Conservation (phyloP, 1,140 invertebrate species). For the Brachionus rotundiformis region DNA sequence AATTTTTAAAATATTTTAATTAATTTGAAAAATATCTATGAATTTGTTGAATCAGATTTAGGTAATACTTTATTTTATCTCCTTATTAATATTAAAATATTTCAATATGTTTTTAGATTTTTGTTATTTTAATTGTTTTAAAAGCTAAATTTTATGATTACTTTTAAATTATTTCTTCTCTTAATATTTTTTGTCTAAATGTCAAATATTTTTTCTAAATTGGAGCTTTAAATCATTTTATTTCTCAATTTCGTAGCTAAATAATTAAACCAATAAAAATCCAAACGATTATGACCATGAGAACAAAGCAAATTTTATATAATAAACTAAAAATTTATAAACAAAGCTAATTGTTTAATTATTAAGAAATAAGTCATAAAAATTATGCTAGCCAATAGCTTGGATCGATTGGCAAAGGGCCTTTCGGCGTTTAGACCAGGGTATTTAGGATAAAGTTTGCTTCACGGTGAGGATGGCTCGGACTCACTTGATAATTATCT, state of each 20-base stretch:
- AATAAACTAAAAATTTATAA: not conserved
- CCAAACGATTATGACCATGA: not conserved
- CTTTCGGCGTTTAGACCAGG: not conserved
- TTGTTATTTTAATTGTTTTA: constrained; percentile 46
- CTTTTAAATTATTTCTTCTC: constrained; percentile 25
- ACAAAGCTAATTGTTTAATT: too few relatives aligned
- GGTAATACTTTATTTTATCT: constrained; percentile 47
- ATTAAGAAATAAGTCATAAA: too few relatives aligned
- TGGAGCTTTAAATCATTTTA: constrained; percentile 6
- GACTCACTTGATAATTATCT: not conserved
- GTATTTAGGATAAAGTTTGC: not conserved
- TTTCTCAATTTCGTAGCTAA: constrained; percentile 8
- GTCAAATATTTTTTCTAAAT: constrained; percentile 22
- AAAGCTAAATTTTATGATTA: constrained; percentile 41
- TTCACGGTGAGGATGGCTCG: not conserved
- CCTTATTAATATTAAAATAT: not conserved
- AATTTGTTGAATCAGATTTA: constrained; percentile 46
- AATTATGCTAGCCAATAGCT: too few relatives aligned
- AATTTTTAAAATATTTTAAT: constrained; percentile 42
- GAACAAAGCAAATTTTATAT: not conserved
- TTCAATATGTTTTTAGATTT: constrained; percentile 36
- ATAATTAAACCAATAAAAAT: not conserved
- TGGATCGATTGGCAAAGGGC: not conserved
- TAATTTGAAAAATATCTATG: constrained; percentile 14
- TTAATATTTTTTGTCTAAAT: constrained; percentile 22